A percentile compares a stretch with the other conserved stretches of the same genome.
Conservation (phyloP, 2,797 vertebrate species). For the Micrastur ruficollis region DNA sequence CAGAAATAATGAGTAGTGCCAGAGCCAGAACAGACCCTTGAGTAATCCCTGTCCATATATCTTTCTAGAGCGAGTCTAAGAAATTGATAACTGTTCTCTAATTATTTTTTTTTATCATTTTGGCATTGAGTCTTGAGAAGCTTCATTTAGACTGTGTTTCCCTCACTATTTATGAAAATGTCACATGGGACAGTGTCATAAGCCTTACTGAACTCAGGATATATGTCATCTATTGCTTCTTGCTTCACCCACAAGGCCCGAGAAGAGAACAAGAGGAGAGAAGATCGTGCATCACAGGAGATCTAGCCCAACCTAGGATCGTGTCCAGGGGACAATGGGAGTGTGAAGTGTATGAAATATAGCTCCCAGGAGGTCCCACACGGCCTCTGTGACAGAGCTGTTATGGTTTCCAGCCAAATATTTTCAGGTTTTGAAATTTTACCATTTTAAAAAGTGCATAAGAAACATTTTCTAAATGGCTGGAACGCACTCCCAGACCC, state of each 20-base stretch:
- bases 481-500: not conserved
- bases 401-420: not conserved
- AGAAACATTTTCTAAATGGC: not conserved
- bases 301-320: not conserved
- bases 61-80: not conserved
- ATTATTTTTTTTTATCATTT: not conserved
- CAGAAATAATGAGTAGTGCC: not conserved
- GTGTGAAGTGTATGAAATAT: not conserved
- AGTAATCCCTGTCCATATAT: not conserved
- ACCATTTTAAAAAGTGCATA: not conserved
- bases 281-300: not conserved
- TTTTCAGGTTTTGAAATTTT: not conserved
- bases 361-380: not conserved
- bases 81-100: not conserved
- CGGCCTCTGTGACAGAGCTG: not conserved
- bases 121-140: not conserved
- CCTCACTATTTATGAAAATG: not conserved
- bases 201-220: not conserved
- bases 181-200: not conserved
- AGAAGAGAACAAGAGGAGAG: not conserved
- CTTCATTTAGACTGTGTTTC: not conserved
- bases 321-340: not conserved
- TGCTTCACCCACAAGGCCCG: not conserved
- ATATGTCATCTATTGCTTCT: not conserved
- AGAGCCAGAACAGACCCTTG: not conserved